Evolutionary conservation across 2,113 vertebrate genomes (phyloP).

Genomic region (Odobenus rosmarus): DNA sequence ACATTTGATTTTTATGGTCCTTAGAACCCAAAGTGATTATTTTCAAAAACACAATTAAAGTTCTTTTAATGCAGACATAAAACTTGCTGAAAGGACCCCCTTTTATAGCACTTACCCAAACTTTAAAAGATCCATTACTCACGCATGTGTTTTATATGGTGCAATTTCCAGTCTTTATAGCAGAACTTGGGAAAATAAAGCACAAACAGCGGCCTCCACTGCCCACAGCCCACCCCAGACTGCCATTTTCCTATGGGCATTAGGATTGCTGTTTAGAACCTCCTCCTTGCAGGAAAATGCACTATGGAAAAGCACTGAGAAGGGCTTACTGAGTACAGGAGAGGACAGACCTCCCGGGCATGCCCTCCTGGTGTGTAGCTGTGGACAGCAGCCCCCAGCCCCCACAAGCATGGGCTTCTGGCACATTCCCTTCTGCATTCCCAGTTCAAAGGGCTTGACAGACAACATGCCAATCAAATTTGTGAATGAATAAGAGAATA

Average conservation of each 20-base stretch:
- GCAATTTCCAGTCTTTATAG: not conserved
- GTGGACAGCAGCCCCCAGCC: fast-evolving
- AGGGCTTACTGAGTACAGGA: too few species aligned
- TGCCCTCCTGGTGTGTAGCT: not conserved
- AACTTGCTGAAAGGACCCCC: constrained; percentile 39
- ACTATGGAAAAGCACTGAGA: fast-evolving
- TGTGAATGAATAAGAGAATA: not conserved
- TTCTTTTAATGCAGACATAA: constrained; percentile 48
- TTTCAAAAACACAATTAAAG: constrained; percentile 64
- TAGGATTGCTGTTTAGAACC: fast-evolving
- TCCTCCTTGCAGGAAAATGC: not conserved
- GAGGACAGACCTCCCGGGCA: fast-evolving
- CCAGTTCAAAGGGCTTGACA: not conserved
- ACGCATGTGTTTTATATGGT: not conserved
- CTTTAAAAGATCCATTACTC: not conserved
- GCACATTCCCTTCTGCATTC: fast-evolving
- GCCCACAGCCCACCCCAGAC: not conserved
- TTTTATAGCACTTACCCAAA: constrained; percentile 9
- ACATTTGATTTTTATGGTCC: constrained; percentile 55
- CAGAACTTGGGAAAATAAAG: not conserved
- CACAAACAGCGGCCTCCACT: not conserved
- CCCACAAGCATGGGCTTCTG: fast-evolving
- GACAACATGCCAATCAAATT: fast-evolving
- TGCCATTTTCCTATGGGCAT: fast-evolving
- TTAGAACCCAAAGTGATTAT: constrained; percentile 45